These are phyloP conservation scores for Thaumetopoea pityocampa DNA, from an alignment of 1,140 invertebrate genomes.

Conservation along the genomic window DNA sequence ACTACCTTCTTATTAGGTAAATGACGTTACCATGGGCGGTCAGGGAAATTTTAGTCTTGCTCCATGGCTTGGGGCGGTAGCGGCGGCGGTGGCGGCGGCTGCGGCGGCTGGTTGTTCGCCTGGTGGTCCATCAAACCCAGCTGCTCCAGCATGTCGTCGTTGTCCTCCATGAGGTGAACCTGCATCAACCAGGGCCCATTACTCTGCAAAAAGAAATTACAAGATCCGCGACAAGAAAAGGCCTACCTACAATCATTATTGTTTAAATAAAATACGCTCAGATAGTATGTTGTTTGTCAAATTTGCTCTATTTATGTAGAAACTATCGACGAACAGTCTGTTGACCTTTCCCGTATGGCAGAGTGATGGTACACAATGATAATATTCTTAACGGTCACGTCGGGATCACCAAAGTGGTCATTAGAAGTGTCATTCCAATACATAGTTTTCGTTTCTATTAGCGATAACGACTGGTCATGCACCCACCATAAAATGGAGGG, in stretches of 20 bases:
- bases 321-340: no score
- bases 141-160: conserved; percentile 65
- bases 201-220: conserved; percentile 14
- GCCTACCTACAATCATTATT: background rate
- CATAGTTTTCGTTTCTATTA: no score
- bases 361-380: no score
- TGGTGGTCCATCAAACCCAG: conserved; percentile 59
- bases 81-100: conserved; percentile 42
- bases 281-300: no score
- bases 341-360: no score
- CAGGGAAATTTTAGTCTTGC: conserved; percentile 40
- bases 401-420: no score
- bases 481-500: no score
- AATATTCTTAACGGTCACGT: no score
- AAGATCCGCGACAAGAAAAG: conserved; percentile 11
- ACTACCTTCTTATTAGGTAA: no score
- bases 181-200: conserved; percentile 23
- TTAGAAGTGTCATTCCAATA: no score
- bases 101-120: conserved; percentile 34
- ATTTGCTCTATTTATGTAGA: no score
- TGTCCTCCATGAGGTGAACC: conserved; percentile 65
- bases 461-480: no score
- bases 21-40: background rate
- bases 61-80: conserved; percentile 53
- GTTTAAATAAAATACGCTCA: background rate